Conservation (phyloP, 2,797 vertebrate species). For the Hyperoplus immaculatus region DNA sequence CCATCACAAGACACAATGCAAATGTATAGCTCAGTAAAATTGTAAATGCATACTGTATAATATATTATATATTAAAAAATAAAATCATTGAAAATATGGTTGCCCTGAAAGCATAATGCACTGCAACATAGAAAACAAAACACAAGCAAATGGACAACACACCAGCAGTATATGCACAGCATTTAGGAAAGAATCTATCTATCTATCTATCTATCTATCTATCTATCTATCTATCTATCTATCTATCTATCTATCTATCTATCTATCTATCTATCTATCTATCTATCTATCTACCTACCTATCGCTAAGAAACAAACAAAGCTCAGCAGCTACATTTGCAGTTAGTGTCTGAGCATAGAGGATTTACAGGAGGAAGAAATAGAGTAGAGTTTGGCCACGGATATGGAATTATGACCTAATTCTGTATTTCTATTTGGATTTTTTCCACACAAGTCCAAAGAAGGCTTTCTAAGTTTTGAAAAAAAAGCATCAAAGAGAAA, state of each 20-base stretch:
- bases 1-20: constrained; percentile 24
- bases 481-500: constrained; percentile 23
- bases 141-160: background rate
- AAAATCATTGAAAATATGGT: background rate
- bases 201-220: no score
- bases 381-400: constrained; percentile 9
- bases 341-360: constrained; percentile 44
- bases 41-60: constrained; percentile 36
- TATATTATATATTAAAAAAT: constrained; percentile 45
- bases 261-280: background rate
- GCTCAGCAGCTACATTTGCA: constrained; percentile 28
- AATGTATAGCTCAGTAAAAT: constrained; percentile 19
- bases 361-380: constrained; percentile 2
- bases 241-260: no score
- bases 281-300: constrained; percentile 4
- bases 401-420: constrained; percentile 1
- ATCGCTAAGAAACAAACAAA: constrained; percentile 2
- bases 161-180: background rate
- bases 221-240: no score
- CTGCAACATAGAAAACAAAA: background rate
- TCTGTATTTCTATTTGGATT: constrained; percentile 9
- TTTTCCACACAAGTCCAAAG: constrained; percentile 1
- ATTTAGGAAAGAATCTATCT: no score
- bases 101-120: background rate
- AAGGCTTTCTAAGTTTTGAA: constrained; percentile 6